These are phyloP conservation scores for Microctonus hyperodae DNA, from an alignment of 2,888 invertebrate genomes.

Conservation along the genomic window DNA sequence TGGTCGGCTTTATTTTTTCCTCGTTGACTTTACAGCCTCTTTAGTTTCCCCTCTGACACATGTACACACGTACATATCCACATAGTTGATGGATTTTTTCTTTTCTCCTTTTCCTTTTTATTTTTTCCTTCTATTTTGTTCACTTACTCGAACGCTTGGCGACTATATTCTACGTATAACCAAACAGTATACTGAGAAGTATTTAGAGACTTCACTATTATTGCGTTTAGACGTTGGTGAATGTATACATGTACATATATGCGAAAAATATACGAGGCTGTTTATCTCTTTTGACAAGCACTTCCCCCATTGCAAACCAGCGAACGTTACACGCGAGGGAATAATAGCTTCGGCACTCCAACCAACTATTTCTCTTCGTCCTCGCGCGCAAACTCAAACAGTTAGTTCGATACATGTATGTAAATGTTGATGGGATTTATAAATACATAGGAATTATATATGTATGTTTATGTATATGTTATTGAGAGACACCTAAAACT, in stretches of 20 bases:
- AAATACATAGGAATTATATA: no score
- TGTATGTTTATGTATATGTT: background rate
- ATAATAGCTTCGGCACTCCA: slow-evolving; percentile 34
- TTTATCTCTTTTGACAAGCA: slow-evolving; percentile 44
- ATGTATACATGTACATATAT: slow-evolving; percentile 5
- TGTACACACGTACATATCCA: no score
- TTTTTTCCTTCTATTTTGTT: no score
- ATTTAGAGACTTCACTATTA: slow-evolving; percentile 6
- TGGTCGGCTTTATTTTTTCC: no score
- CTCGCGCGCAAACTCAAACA: background rate
- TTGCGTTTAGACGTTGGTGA: background rate
- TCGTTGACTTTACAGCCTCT: no score
- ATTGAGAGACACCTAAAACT: background rate
- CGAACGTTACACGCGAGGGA: slow-evolving; percentile 36
- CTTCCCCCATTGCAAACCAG: slow-evolving; percentile 32
- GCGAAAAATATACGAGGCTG: slow-evolving; percentile 40
- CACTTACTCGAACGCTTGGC: background rate
- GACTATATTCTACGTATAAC: background rate
- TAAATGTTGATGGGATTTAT: no score
- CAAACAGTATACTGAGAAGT: background rate
- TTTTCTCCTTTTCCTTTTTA: no score
- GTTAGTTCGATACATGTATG: background rate
- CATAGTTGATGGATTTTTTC: no score
- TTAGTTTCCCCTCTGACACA: no score
- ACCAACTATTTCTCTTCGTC: background rate